These are phyloP conservation scores for Cyrtonyx montezumae DNA, from an alignment of 2,113 vertebrate genomes.

Conservation along the genomic window DNA sequence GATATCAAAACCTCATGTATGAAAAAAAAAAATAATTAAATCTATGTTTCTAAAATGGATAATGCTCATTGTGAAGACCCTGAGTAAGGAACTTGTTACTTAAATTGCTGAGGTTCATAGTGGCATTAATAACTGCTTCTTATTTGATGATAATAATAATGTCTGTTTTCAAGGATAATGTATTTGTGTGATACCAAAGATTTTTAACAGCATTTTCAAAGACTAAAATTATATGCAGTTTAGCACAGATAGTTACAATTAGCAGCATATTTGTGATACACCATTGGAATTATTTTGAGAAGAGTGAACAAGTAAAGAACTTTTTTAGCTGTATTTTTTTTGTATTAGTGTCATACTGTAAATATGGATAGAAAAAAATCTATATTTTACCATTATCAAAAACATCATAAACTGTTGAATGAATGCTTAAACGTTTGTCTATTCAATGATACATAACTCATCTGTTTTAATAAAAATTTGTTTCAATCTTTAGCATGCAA, in stretches of 20 bases:
- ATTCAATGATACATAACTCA: not conserved
- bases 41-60: not conserved
- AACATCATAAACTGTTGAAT: not conserved
- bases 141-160: not conserved
- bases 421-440: not conserved
- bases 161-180: fast-evolving
- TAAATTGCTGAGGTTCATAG: not conserved
- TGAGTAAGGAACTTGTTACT: not conserved
- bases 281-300: not conserved
- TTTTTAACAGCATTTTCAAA: not conserved
- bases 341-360: not conserved
- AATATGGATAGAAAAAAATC: not conserved
- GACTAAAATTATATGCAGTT: not conserved
- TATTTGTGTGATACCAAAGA: not conserved
- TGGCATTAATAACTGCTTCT: not conserved
- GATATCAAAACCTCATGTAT: not conserved
- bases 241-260: not conserved
- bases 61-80: not conserved
- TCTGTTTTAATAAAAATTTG: not conserved
- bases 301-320: not conserved
- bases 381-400: not conserved
- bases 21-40: too few species aligned
- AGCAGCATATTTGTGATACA: not conserved
- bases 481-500: conserved; percentile 85
- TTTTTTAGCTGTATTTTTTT: not conserved